Evolutionary conservation across 2,888 invertebrate species (phyloP), one percentile per base, ranked within the genome.

Genomic region (Corbicula japonica): DNA sequence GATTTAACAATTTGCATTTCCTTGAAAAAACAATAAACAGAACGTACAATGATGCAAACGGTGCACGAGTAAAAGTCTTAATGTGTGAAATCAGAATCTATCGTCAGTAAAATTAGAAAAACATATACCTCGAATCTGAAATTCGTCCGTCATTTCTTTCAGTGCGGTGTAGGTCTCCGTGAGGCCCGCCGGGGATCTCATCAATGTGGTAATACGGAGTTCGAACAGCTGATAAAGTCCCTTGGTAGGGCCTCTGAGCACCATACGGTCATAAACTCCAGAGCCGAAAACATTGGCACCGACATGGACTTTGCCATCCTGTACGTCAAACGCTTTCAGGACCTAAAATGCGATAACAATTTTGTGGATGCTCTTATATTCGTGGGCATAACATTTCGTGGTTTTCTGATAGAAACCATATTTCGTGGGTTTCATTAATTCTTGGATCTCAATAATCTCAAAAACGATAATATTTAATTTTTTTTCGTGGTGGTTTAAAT

Each of bases 231-330:
- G n/a, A n/a, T n/a, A n/a, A n/a, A n/a, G n/a, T n/a, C n/a, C 54
- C 5, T 70, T 72, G 0, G 80, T 69, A 6, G 76, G 76, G 4
- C 80, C 80, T 28, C 69, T 41, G 15, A 86, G 66, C 2, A 68
- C 56, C 18, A 86, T 70, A 0, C 70, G 72, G 41, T 77, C 83
- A 26, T 75, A 77, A 5, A 81, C 77, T 8, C 65, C 70, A 0
- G 80, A 77, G 0, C 84, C 84, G 41, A 75, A 86, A 26, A 83
- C 86, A 10, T 84, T 77, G 0, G 83, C 86, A 0, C 84, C 86
- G 1, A 86, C 73, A 48, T 82, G 81, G 0, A 83, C 65, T 2
- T 50, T 41, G 15, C 63, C 75, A 2, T n/a, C 65, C 23, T 68
- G 44, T 18, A 86, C 78, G 56, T 76, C 61, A 28, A 83, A 82